Conservation (phyloP, 2,888 invertebrate genomes). For the Tipula vernalis region DNA sequence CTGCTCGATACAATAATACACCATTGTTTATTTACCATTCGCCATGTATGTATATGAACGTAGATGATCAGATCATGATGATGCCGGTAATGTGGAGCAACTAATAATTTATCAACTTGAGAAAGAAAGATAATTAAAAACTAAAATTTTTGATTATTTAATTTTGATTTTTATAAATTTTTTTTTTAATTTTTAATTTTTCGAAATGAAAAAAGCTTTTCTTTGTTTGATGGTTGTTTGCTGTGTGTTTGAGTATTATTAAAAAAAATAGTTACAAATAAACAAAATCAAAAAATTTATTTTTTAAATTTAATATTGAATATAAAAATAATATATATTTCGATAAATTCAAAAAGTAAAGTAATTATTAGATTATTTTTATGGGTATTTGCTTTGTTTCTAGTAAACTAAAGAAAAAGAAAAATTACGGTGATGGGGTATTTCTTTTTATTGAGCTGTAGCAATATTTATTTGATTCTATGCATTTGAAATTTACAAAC, state of each 20-base stretch:
- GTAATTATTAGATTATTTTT: neutral
- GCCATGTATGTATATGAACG: neutral
- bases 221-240: neutral
- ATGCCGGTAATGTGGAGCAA: neutral
- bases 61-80: neutral
- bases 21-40: neutral
- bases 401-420: neutral
- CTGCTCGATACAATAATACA: neutral
- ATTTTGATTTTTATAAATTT: neutral
- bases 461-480: neutral
- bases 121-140: neutral
- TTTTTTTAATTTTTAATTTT: neutral
- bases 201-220: neutral
- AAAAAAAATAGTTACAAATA: neutral
- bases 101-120: neutral
- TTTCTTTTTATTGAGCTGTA: neutral
- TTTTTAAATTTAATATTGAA: neutral
- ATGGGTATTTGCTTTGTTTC: neutral
- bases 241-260: constrained; percentile 4
- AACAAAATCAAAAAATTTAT: neutral
- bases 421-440: neutral
- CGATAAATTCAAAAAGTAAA: neutral
- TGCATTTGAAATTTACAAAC: neutral
- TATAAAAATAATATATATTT: neutral
- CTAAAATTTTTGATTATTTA: neutral